Conservation (phyloP, 2,888 invertebrate genomes). For the Iselma pallidipennis region DNA sequence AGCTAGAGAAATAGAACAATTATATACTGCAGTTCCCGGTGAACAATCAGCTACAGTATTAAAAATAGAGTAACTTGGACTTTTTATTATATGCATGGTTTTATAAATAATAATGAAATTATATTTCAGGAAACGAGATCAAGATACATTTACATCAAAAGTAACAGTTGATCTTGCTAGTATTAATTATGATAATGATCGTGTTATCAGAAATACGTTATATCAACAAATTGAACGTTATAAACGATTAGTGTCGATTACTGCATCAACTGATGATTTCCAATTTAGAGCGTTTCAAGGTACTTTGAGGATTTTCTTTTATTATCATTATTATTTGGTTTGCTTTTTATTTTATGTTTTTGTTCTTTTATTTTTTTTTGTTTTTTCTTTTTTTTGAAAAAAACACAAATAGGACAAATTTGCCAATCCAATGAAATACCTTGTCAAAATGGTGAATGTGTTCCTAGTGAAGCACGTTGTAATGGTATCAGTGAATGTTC, state of each 20-base stretch:
- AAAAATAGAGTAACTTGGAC: conserved; percentile 75
- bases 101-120: too few species aligned
- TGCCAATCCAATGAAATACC: conserved; percentile 54
- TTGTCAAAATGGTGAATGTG: conserved; percentile 58
- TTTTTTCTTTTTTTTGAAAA: conserved; percentile 34
- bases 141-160: conserved; percentile 65
- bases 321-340: conserved; percentile 22
- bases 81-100: too few species aligned
- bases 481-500: conserved; percentile 64
- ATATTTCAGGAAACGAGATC: conserved; percentile 59
- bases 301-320: conserved; percentile 37
- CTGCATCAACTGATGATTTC: conserved; percentile 65
- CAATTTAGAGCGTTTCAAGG: conserved; percentile 63
- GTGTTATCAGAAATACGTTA: conserved; percentile 57
- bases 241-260: conserved; percentile 60
- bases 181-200: conserved; percentile 60
- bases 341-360: conserved; percentile 32
- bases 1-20: conserved; percentile 62
- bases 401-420: conserved; percentile 33
- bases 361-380: conserved; percentile 35
- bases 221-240: conserved; percentile 61
- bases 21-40: conserved; percentile 62
- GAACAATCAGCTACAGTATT: conserved; percentile 67
- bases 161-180: conserved; percentile 73
- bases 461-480: conserved; percentile 56